A percentile compares a stretch with the other conserved stretches of the same genome.
These are phyloP conservation scores for Sinosuthora webbiana DNA, from an alignment of 2,113 vertebrate genomes.

Conservation along the genomic window DNA sequence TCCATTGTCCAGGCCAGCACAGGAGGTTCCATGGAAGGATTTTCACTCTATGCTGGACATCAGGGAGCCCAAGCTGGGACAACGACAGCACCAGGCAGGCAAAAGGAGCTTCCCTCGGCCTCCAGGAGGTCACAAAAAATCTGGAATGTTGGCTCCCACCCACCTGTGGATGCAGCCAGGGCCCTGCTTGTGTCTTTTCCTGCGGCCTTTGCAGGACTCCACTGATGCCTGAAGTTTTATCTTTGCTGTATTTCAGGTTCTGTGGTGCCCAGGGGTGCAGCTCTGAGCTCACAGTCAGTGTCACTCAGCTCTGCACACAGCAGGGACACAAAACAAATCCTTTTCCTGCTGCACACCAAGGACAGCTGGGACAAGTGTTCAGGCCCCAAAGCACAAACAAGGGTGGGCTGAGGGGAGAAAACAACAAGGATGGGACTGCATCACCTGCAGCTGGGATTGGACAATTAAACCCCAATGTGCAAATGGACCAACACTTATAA, in stretches of 20 bases:
- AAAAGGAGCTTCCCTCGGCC: not conserved
- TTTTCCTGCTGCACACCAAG: not conserved
- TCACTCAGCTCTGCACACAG: not conserved
- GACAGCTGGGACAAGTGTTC: not conserved
- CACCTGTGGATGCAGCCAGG: accelerated
- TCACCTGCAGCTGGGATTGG: too few species aligned
- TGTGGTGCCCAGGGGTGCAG: not conserved
- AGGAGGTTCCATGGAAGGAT: not conserved
- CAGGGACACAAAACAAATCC: not conserved
- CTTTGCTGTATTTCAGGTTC: not conserved
- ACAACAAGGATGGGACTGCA: too few species aligned
- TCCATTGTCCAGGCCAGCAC: not conserved
- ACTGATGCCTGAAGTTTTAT: not conserved
- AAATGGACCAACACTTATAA: not conserved
- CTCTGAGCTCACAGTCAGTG: not conserved
- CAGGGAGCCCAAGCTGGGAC: not conserved
- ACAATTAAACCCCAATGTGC: not conserved
- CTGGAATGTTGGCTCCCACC: not conserved
- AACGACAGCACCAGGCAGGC: not conserved
- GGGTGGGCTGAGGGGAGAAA: too few species aligned
- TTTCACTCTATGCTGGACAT: not conserved
- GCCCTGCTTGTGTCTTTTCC: not conserved
- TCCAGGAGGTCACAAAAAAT: not conserved
- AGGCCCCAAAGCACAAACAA: too few species aligned
- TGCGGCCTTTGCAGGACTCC: accelerated